These are phyloP conservation scores for Marmota flaviventris DNA, from an alignment of 2,113 vertebrate species.

Conservation along the genomic window DNA sequence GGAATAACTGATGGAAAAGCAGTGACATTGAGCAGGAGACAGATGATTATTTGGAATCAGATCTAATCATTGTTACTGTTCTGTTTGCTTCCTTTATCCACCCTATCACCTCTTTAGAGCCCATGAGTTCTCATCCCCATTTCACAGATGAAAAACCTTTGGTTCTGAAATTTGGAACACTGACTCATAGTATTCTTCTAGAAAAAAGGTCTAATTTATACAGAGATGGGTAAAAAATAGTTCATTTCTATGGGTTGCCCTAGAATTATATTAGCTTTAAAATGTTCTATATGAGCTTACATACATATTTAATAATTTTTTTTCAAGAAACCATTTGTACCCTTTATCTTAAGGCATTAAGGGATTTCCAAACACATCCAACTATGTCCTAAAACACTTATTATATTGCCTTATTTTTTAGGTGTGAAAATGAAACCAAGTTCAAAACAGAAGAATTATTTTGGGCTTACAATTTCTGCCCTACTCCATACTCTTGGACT, in stretches of 20 bases:
- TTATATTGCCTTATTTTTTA: slow-evolving; percentile 83
- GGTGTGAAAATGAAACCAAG: slow-evolving; percentile 94
- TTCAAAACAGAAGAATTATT: slow-evolving; percentile 90
- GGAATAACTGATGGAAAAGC: background rate
- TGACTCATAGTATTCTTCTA: background rate
- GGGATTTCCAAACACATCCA: background rate
- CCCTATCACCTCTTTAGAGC: background rate
- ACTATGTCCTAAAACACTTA: slow-evolving; percentile 45
- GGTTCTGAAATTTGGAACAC: background rate
- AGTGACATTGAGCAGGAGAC: background rate
- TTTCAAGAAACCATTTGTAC: slow-evolving; percentile 7
- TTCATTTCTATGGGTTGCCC: background rate
- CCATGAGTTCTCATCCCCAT: background rate
- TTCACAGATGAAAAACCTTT: background rate
- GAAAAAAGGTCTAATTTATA: background rate
- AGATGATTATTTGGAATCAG: background rate
- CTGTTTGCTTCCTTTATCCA: background rate
- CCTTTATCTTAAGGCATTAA: background rate
- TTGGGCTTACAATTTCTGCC: slow-evolving; percentile 99
- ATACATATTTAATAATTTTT: background rate
- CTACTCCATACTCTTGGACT: slow-evolving; percentile 96
- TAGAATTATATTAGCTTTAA: background rate
- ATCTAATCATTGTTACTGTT: background rate
- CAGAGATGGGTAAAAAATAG: background rate
- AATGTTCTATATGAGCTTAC: background rate